A percentile compares a stretch with the other conserved stretches of the same genome.
These are phyloP conservation scores for Liolophura sinensis DNA, from an alignment of 1,140 invertebrate species.

Conservation along the genomic window DNA sequence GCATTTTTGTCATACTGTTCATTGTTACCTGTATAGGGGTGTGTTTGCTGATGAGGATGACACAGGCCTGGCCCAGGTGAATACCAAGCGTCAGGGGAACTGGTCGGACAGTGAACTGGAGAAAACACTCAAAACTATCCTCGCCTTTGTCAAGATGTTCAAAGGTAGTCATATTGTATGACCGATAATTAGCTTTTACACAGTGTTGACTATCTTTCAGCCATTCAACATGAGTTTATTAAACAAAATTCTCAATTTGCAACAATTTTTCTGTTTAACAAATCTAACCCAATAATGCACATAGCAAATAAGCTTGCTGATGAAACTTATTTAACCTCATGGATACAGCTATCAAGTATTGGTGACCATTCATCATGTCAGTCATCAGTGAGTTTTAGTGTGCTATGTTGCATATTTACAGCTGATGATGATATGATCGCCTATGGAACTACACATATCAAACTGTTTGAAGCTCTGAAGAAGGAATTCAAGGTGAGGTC, in stretches of 20 bases:
- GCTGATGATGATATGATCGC: constrained; percentile 54
- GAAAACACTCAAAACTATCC: constrained; percentile 61
- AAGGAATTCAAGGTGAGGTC: constrained; percentile 69
- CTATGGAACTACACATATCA: constrained; percentile 64
- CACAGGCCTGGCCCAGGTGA: constrained; percentile 21
- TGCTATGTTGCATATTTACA: constrained; percentile 14
- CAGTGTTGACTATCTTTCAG: too few relatives aligned
- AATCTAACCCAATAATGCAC: too few relatives aligned
- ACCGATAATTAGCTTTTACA: too few relatives aligned
- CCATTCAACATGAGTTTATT: too few relatives aligned
- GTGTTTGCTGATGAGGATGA: constrained; percentile 22
- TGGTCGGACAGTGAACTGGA: constrained; percentile 66
- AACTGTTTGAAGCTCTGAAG: constrained; percentile 66
- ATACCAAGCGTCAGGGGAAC: constrained; percentile 56
- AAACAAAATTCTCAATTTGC: too few relatives aligned
- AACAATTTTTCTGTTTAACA: too few relatives aligned
- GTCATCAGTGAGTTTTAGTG: too few relatives aligned
- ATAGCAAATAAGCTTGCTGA: too few relatives aligned
- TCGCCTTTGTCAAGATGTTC: constrained; percentile 46
- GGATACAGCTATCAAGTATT: too few relatives aligned
- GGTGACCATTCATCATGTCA: too few relatives aligned
- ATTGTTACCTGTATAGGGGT: constrained; percentile 22
- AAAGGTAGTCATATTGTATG: constrained; percentile 24
- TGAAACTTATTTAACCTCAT: too few relatives aligned
- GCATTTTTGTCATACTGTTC: too few relatives aligned